A percentile compares a stretch with the other conserved stretches of the same genome.
Conservation (phyloP, 2,797 vertebrate genomes). For the Chelmon rostratus region DNA sequence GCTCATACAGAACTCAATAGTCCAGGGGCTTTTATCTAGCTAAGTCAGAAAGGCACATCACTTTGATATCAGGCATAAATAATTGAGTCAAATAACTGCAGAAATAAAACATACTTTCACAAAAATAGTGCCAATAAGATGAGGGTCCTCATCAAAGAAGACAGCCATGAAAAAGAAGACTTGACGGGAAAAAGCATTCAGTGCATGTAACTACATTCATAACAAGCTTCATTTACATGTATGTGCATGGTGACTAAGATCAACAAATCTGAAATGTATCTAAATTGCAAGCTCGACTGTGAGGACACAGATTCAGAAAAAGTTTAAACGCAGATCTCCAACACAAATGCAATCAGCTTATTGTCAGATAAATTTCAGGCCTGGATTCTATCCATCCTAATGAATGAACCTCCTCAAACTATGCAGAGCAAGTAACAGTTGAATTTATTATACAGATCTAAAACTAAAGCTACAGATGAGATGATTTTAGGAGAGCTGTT, state of each 20-base stretch:
- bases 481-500: constrained; percentile 38
- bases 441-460: constrained; percentile 55
- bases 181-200: constrained; percentile 76
- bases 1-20: constrained; percentile 71
- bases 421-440: constrained; percentile 58
- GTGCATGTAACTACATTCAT: constrained; percentile 91
- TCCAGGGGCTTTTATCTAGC: constrained; percentile 77
- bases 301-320: constrained; percentile 64
- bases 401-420: constrained; percentile 43
- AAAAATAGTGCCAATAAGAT: constrained; percentile 81
- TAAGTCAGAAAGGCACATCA: constrained; percentile 89
- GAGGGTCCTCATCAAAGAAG: constrained; percentile 60
- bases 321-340: constrained; percentile 56
- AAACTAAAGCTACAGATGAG: constrained; percentile 55
- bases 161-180: constrained; percentile 64
- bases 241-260: constrained; percentile 79
- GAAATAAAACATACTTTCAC: constrained; percentile 79
- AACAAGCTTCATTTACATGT: constrained; percentile 83
- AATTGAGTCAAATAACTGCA: constrained; percentile 83
- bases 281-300: constrained; percentile 54
- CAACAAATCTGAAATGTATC: constrained; percentile 71
- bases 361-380: constrained; percentile 57
- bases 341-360: constrained; percentile 57
- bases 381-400: constrained; percentile 47
- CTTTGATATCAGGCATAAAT: constrained; percentile 88